Evolutionary conservation across 1,140 invertebrate species (phyloP).

Genomic region (Eupeodes corollae): DNA sequence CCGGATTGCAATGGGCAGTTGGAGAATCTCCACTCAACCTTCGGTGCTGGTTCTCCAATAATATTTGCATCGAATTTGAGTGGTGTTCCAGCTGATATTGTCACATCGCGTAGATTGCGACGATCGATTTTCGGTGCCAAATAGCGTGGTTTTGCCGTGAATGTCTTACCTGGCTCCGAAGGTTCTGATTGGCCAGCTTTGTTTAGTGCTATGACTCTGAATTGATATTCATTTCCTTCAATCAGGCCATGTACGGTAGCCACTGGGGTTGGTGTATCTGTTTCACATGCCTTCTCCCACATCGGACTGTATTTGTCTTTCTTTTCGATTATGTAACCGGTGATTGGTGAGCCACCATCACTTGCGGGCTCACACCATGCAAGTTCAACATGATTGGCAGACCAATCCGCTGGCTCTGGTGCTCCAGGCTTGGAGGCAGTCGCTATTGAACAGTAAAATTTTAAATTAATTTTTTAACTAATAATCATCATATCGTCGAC

Average conservation of each 20-base stretch:
- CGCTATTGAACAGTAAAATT: slow-evolving; percentile 31
- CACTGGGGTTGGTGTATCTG: slow-evolving; percentile 54
- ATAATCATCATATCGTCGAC: slow-evolving; percentile 43
- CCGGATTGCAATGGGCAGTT: slow-evolving; percentile 44
- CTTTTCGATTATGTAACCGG: slow-evolving; percentile 92
- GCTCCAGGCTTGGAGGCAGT: slow-evolving; percentile 70
- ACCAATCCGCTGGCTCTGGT: slow-evolving; percentile 84
- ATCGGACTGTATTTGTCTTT: slow-evolving; percentile 91
- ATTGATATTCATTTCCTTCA: slow-evolving; percentile 96
- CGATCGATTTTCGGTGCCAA: slow-evolving; percentile 92
- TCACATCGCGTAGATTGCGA: slow-evolving; percentile 76
- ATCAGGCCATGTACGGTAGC: slow-evolving; percentile 75
- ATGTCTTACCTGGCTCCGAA: slow-evolving; percentile 74
- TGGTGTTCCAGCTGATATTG: slow-evolving; percentile 78
- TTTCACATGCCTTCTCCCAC: slow-evolving; percentile 84
- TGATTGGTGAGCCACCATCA: slow-evolving; percentile 86
- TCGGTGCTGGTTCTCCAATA: slow-evolving; percentile 83
- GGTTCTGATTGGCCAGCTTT: slow-evolving; percentile 87
- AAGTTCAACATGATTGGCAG: slow-evolving; percentile 79
- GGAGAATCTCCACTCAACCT: slow-evolving; percentile 75
- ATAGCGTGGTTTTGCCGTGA: slow-evolving; percentile 83
- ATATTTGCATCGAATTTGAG: slow-evolving; percentile 88
- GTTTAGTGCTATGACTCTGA: slow-evolving; percentile 92
- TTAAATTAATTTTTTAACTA: slow-evolving; percentile 2
- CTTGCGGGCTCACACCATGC: slow-evolving; percentile 69